Percentiles rank a stretch among this genome's conserved stretches.
phyloP scores from a whole-genome alignment of 2,797 vertebrate genomes.

The Urophycis tenuis region DNA sequence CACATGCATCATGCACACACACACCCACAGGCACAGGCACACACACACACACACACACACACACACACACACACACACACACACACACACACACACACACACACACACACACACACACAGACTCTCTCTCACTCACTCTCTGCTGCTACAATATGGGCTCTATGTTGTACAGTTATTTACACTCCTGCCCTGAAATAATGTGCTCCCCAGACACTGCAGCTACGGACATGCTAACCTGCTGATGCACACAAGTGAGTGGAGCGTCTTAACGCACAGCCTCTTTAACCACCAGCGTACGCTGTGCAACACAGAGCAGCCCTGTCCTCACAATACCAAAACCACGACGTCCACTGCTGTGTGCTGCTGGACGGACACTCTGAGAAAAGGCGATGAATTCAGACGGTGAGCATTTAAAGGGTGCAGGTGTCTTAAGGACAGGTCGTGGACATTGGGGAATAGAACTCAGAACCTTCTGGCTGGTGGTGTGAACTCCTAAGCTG shows the following conservation, averaged over 20 bases:
- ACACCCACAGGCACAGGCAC: background rate
- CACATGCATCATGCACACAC: conserved; percentile 1
- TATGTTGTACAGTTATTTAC: conserved; percentile 54
- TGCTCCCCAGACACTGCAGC: conserved; percentile 45
- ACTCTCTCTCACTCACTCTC: background rate
- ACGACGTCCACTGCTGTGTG: background rate
- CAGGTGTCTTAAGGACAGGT: background rate
- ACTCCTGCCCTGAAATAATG: conserved; percentile 35
- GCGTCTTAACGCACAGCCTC: background rate
- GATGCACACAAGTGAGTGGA: conserved; percentile 27
- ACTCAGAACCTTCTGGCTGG: background rate
- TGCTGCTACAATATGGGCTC: conserved; percentile 48
- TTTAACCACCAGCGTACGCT: background rate
- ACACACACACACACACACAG: background rate
- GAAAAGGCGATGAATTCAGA: background rate
- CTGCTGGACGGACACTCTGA: background rate
- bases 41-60: conserved; percentile 10
- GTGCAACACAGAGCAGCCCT: background rate
- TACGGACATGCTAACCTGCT: conserved; percentile 53
- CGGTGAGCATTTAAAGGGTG: background rate
- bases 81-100: background rate
- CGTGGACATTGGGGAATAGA: background rate
- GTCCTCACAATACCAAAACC: background rate
- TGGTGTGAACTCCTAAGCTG: too few species aligned
- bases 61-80: conserved; percentile 2